Conservation (phyloP, 2,797 vertebrate genomes). For the Phrynocephalus forsythii region DNA sequence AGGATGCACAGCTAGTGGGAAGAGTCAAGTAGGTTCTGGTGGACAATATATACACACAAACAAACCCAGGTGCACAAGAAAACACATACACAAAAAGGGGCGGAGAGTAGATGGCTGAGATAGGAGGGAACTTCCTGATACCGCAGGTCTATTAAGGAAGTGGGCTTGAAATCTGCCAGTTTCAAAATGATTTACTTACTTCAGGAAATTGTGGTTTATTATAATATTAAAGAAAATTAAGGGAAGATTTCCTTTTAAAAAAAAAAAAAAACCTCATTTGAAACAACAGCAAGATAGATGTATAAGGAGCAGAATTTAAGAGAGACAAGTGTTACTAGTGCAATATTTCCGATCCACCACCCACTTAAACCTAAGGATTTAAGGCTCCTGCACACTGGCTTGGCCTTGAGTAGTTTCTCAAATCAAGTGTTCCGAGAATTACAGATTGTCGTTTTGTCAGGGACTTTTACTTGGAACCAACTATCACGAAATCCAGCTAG, state of each 20-base stretch:
- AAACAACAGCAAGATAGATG: constrained; percentile 36
- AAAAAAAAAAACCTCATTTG: constrained; percentile 61
- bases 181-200: constrained; percentile 44
- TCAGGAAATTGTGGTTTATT: constrained; percentile 80
- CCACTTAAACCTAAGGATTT: not conserved
- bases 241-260: constrained; percentile 46
- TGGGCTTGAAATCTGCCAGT: constrained; percentile 79
- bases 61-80: constrained; percentile 83
- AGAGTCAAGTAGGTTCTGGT: constrained; percentile 79
- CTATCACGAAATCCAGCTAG: not conserved
- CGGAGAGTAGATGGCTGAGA: constrained; percentile 46
- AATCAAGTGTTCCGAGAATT: constrained; percentile 39
- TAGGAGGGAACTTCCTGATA: constrained; percentile 58
- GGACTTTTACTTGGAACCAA: not conserved
- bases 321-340: not conserved
- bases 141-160: constrained; percentile 72
- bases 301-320: constrained; percentile 2
- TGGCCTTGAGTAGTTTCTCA: not conserved
- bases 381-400: not conserved
- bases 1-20: constrained; percentile 83
- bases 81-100: constrained; percentile 68
- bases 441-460: constrained; percentile 14
- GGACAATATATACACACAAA: constrained; percentile 82
- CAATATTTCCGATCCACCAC: not conserved
- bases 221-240: constrained; percentile 60